phyloP scores from a whole-genome alignment of 2,888 invertebrate genomes.

The Quadroppia sp. region DNA sequence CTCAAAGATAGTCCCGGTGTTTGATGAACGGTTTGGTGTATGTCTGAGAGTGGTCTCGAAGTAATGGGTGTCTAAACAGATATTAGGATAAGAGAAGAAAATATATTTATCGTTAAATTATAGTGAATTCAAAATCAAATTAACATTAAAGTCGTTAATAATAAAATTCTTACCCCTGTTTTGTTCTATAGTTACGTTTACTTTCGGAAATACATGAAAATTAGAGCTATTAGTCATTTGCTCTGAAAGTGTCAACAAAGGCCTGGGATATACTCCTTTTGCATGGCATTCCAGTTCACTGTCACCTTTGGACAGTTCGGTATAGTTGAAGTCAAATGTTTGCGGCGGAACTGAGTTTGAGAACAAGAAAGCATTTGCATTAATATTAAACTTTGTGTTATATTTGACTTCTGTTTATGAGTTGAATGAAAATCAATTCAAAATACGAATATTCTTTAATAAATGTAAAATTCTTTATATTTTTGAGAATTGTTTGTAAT shows the following conservation, averaged over 20 bases:
- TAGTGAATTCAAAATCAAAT: too few relatives aligned
- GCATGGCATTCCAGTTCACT: constrained; percentile 35
- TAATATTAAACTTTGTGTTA: neutral
- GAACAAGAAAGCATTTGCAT: neutral
- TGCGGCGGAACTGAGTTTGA: constrained; percentile 38
- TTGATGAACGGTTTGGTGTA: constrained; percentile 12
- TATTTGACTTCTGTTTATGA: neutral
- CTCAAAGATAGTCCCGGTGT: constrained; percentile 39
- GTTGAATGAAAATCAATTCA: constrained; percentile 5
- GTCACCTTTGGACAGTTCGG: constrained; percentile 23
- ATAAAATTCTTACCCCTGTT: constrained; percentile 16
- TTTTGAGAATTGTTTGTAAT: too few relatives aligned
- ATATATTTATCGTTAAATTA: neutral
- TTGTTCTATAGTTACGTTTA: constrained; percentile 30
- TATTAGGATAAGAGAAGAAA: neutral
- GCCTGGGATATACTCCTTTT: constrained; percentile 38
- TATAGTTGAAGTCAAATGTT: constrained; percentile 40
- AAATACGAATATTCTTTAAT: neutral
- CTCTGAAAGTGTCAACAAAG: constrained; percentile 36
- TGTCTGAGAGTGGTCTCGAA: constrained; percentile 26
- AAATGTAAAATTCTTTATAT: too few relatives aligned
- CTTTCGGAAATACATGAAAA: constrained; percentile 34
- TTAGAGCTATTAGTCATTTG: constrained; percentile 36
- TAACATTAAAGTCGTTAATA: too few relatives aligned
- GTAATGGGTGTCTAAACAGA: neutral